Evolutionary conservation across 1,140 invertebrate species (phyloP), one percentile per base, ranked within the genome.

Genomic region (Papilio xuthus): DNA sequence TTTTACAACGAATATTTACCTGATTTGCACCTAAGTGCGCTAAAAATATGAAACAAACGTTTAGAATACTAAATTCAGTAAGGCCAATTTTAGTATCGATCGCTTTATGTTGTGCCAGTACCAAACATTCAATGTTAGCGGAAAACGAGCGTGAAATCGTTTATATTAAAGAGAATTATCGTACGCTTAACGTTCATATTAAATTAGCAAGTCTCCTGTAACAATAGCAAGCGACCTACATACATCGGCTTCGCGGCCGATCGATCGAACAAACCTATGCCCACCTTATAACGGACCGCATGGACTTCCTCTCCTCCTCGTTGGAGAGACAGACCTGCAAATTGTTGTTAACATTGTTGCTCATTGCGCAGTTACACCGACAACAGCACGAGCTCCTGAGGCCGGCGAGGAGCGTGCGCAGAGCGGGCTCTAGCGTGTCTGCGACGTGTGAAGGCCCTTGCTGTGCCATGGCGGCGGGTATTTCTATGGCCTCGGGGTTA

Each of bases 281-380:
- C 85, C 93, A 96, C 95, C 95, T 96, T 85, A 96, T 95, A 71
- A 96, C 95, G 63, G 95, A 96, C 78, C 95, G 93, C 92, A 96
- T 94, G 71, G 94, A 92, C 87, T 94, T 94, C 89, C 92, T 93
- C 87, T 91, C 91, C 82, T 92, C 89, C 79, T 89, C 90, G 77
- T 93, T 91, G 86, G 89, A 87, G 84, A 95, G 91, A 93, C 94
- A 95, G 88, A 95, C 94, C 90, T 95, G 94, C 85, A 95, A 93
- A 90, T 94, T 94, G 83, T 92, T 87, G 82, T 93, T 89, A 85
- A 86, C 82, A 82, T 87, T 85, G 82, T 87, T 90, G 78, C 91
- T 88, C 72, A 84, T 67, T 60, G 83, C 74, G 79, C 89, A 90
- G 77, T 86, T 90, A 81, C 91, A 93, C 41, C 89, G 86, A 84